Evolutionary conservation across 2,113 vertebrate species (phyloP).

Genomic region (Pelmatolapia mariae): DNA sequence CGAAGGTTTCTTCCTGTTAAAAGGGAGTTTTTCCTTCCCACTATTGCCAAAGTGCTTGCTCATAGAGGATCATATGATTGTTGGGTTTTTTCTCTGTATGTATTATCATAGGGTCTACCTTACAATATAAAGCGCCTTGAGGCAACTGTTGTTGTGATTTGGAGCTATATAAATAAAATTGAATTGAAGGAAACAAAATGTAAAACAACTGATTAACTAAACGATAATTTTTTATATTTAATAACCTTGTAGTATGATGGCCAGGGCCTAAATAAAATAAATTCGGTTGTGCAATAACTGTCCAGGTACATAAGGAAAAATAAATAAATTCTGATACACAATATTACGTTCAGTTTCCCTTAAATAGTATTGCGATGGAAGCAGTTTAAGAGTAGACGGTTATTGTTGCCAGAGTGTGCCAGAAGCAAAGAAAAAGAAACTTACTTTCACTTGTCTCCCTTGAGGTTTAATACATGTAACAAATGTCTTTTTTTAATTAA

Average conservation of each 20-base stretch:
- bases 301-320: not conserved
- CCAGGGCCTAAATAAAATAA: not conserved
- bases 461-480: not conserved
- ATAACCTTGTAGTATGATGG: not conserved
- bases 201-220: not conserved
- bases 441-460: not conserved
- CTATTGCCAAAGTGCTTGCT: not conserved
- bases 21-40: not conserved
- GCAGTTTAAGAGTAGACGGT: not conserved
- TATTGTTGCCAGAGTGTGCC: not conserved
- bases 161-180: not conserved
- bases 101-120: not conserved
- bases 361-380: not conserved
- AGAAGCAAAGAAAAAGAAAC: not conserved
- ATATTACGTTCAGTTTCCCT: not conserved
- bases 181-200: not conserved
- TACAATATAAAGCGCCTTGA: accelerated
- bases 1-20: accelerated
- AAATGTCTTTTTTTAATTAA: not conserved
- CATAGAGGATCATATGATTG: accelerated
- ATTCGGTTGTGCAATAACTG: accelerated
- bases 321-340: not conserved
- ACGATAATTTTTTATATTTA: accelerated
- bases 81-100: accelerated
- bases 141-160: accelerated